Evolutionary conservation across 2,113 vertebrate genomes (phyloP).

Genomic region (Dinomys branickii): DNA sequence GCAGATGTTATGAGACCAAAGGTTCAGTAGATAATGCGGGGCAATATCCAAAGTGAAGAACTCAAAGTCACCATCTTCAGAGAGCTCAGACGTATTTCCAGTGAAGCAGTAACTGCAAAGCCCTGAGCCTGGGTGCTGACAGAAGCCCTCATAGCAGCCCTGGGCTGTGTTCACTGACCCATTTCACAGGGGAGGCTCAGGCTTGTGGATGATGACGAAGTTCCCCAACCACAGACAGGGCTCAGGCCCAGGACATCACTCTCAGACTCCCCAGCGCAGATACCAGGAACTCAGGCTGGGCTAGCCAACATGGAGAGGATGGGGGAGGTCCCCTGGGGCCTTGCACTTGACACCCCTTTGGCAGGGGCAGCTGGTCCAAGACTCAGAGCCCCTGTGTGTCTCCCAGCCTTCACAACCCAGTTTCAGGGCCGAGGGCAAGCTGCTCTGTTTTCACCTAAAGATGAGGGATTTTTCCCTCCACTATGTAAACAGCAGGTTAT

Average conservation of each 20-base stretch:
- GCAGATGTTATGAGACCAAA: neutral
- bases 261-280: neutral
- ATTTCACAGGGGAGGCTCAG: neutral
- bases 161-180: too few species aligned
- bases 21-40: neutral
- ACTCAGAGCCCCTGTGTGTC: neutral
- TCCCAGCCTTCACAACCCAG: neutral
- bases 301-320: neutral
- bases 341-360: neutral
- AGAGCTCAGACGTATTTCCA: neutral
- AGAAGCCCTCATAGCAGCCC: neutral
- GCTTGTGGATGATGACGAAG: neutral
- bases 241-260: too few species aligned
- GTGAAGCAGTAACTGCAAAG: neutral
- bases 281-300: rapidly evolving
- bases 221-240: neutral
- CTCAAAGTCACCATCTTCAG: neutral
- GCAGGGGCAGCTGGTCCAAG: neutral
- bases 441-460: slow-evolving; percentile 38
- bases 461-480: neutral
- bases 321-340: neutral
- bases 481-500: slow-evolving; percentile 52
- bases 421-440: neutral
- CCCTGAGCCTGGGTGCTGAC: neutral
- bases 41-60: neutral